Evolutionary conservation across 2,797 vertebrate genomes (phyloP).

Genomic region (Leontopithecus rosalia): DNA sequence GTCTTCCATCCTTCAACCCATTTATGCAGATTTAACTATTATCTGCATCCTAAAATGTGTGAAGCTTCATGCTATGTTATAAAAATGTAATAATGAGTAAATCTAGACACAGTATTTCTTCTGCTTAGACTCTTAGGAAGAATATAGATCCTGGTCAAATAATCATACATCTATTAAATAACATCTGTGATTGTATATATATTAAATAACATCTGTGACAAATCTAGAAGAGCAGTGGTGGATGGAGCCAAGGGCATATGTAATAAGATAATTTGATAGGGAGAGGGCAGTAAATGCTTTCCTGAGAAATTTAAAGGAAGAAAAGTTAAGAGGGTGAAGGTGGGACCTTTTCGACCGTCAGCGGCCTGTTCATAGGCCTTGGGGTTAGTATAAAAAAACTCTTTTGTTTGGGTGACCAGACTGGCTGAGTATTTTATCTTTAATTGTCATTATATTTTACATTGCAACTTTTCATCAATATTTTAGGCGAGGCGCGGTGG

Average conservation of each 20-base stretch:
- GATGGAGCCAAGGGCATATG: neutral
- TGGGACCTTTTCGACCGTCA: neutral
- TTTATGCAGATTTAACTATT: neutral
- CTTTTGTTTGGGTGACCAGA: neutral
- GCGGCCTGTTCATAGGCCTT: neutral
- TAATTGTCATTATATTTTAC: neutral
- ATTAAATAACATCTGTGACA: neutral
- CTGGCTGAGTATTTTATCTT: neutral
- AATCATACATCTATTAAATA: neutral
- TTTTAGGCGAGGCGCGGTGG: neutral
- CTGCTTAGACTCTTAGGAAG: neutral
- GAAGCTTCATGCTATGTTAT: neutral
- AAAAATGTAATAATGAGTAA: neutral
- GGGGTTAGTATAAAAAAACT: neutral
- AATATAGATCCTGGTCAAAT: neutral
- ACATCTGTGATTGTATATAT: neutral
- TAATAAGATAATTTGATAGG: neutral
- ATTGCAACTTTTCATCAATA: neutral
- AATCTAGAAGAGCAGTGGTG: neutral
- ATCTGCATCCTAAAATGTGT: neutral
- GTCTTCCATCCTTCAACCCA: neutral
- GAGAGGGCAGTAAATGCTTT: neutral
- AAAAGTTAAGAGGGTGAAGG: neutral
- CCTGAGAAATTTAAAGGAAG: neutral
- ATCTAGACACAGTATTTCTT: neutral